phyloP scores from a whole-genome alignment of 2,888 invertebrate species.

The Malacosoma neustria region DNA sequence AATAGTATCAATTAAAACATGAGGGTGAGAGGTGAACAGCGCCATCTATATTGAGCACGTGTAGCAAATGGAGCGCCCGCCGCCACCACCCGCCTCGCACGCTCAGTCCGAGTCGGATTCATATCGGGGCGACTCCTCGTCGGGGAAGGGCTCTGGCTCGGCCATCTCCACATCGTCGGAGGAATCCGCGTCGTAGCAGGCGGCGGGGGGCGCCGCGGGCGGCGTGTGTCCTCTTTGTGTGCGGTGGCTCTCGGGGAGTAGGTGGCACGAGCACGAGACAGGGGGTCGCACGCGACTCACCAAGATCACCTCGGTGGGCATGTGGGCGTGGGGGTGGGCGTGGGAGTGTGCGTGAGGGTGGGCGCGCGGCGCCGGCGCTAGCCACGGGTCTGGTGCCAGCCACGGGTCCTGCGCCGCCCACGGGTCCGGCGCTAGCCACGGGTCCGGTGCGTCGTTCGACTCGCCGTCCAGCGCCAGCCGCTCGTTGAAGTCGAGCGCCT shows the following conservation, averaged over 20 bases:
- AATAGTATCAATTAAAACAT: too few relatives aligned
- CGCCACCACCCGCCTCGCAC: too few relatives aligned
- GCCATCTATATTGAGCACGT: too few relatives aligned
- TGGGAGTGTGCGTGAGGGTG: slow-evolving; percentile 5
- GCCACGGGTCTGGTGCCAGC: slow-evolving; percentile 28
- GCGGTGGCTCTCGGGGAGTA: slow-evolving; percentile 36
- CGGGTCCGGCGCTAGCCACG: slow-evolving; percentile 29
- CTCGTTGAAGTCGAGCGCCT: slow-evolving; percentile 52
- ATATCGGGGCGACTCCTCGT: background rate
- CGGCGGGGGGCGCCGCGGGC: slow-evolving; percentile 12
- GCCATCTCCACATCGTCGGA: background rate
- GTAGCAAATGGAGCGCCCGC: too few relatives aligned
- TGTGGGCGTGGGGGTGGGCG: slow-evolving; percentile 51
- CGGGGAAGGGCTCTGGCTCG: background rate
- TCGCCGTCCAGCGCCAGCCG: slow-evolving; percentile 21
- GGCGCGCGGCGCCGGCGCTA: slow-evolving; percentile 26
- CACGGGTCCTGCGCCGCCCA: slow-evolving; percentile 63
- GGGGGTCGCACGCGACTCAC: slow-evolving; percentile 16
- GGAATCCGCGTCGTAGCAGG: slow-evolving; percentile 12
- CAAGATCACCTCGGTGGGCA: slow-evolving; percentile 29
- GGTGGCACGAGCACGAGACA: slow-evolving; percentile 23
- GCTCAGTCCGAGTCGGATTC: background rate
- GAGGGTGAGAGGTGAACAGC: too few relatives aligned
- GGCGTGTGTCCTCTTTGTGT: slow-evolving; percentile 11
- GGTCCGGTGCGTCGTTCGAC: slow-evolving; percentile 13